Percentiles rank a stretch among this genome's conserved stretches.
Evolutionary conservation across 2,888 invertebrate species (phyloP).

Genomic region (Patella pellucida): DNA sequence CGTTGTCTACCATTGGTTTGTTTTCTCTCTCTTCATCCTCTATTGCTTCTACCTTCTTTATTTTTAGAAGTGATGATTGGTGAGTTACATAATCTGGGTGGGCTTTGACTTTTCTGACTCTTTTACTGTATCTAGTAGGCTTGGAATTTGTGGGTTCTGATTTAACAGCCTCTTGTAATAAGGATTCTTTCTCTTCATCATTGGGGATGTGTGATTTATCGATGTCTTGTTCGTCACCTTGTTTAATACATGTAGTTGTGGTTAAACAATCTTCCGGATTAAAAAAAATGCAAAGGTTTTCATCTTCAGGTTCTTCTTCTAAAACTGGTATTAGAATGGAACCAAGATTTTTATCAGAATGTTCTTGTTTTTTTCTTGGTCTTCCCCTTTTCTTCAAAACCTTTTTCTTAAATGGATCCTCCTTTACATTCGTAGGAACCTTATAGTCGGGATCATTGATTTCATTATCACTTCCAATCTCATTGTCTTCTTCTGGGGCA

Average conservation of each 20-base stretch:
- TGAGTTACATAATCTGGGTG: background rate
- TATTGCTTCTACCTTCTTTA: background rate
- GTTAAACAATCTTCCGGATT: conserved; percentile 26
- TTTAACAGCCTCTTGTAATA: background rate
- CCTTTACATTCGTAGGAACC: background rate
- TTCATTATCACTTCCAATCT: background rate
- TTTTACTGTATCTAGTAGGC: background rate
- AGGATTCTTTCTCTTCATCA: conserved; percentile 20
- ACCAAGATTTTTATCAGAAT: conserved; percentile 29
- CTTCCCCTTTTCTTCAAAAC: conserved; percentile 26
- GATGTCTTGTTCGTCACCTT: conserved; percentile 12
- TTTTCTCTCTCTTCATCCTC: conserved; percentile 17
- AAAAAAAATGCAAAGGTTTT: conserved; percentile 12
- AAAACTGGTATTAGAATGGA: conserved; percentile 29
- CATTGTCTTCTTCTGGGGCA: conserved; percentile 17
- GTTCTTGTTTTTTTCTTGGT: conserved; percentile 31
- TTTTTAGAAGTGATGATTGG: background rate
- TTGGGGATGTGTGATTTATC: background rate
- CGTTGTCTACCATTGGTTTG: conserved; percentile 2
- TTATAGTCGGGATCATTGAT: conserved; percentile 7
- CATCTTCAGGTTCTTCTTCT: conserved; percentile 35
- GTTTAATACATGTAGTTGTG: conserved; percentile 7
- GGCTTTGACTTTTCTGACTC: conserved; percentile 22
- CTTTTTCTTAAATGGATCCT: background rate
- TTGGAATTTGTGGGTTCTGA: background rate